Base-by-base conservation (phyloP, 92 coral and sea anemone genomes). In the Scolanthus callimorphus region DNA sequence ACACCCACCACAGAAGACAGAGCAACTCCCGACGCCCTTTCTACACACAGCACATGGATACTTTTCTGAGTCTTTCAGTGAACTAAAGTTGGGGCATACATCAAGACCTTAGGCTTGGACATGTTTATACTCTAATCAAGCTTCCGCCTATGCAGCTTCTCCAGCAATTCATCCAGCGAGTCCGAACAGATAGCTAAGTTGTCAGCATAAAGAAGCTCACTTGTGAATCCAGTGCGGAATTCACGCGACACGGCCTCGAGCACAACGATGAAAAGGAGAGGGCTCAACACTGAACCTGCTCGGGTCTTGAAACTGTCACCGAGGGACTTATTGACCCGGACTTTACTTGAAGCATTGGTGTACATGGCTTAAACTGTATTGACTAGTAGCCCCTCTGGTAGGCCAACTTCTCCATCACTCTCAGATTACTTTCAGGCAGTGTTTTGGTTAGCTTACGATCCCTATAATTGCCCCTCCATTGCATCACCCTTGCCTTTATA, bases 401-500 rank as follows among this genome's bases (percentile, higher is more conserved):
- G 31, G 34, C 34, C 12, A 53, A n/a, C 45, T 49, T 49, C 47
- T 65, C 66, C 45, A 69, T 0, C 9, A 69, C 58, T 24, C 76
- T 57, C 49, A 59, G 9, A 43, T 31, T 9, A 55, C 67, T 43
- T 68, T 68, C 56, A 68, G 20, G 2, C 28, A 17, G 25, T 69
- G 59, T 1, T 59, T 59, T 25, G n/a, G 31, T 39, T 21, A 68
- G 55, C 39, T 68, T 57, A 15, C 39, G 31, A 19, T 55, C 76
- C 20, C 76, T 10, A 21, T 60, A 71, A 27, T 38, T 71, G 3
- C 78, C 78, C n/a, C 78, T 29, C 78, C n/a, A 71, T n/a, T 20
- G 69, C 70, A 50, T 71, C 78, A 17, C 70, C 78, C 43, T 71
- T 71, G 51, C 78, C 78, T 27, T 71, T 71, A 30, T 48, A 71